phyloP scores from a whole-genome alignment of 92 coral and sea anemone species.

The Phymanthus crucifer region DNA sequence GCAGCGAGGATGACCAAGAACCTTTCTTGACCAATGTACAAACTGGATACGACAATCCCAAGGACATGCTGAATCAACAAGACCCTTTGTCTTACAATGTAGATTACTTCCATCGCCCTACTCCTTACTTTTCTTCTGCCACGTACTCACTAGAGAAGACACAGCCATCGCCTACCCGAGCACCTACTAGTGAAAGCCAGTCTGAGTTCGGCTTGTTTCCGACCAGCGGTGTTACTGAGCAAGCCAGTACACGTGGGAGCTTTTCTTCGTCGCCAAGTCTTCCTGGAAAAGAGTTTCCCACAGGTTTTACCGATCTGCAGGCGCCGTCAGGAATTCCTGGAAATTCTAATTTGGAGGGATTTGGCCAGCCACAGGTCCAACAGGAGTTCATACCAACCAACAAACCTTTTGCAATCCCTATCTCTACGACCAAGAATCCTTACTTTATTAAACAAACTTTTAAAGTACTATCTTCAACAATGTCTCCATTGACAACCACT shows the following conservation, averaged over 20 bases:
- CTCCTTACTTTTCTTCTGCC: slow-evolving; percentile 25
- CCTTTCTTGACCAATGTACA: slow-evolving; percentile 46
- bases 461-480: not conserved
- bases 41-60: slow-evolving; percentile 41
- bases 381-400: slow-evolving; percentile 6
- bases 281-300: not conserved
- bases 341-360: not conserved
- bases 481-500: slow-evolving; percentile 4
- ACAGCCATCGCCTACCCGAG: slow-evolving; percentile 7
- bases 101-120: slow-evolving; percentile 32
- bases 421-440: not conserved
- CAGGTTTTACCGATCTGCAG: not conserved
- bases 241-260: slow-evolving; percentile 14
- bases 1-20: slow-evolving; percentile 1
- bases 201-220: slow-evolving; percentile 10
- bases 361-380: slow-evolving; percentile 3
- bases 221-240: slow-evolving; percentile 2
- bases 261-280: not conserved
- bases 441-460: not conserved
- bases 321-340: not conserved
- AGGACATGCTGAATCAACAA: not conserved
- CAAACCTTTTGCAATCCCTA: not conserved
- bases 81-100: slow-evolving; percentile 27
- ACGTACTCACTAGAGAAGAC: not conserved
- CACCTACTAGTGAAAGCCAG: not conserved